Percentiles rank a stretch among this genome's conserved stretches.
Evolutionary conservation across 2,888 invertebrate species (phyloP).

Genomic region (Drosophila cracens): DNA sequence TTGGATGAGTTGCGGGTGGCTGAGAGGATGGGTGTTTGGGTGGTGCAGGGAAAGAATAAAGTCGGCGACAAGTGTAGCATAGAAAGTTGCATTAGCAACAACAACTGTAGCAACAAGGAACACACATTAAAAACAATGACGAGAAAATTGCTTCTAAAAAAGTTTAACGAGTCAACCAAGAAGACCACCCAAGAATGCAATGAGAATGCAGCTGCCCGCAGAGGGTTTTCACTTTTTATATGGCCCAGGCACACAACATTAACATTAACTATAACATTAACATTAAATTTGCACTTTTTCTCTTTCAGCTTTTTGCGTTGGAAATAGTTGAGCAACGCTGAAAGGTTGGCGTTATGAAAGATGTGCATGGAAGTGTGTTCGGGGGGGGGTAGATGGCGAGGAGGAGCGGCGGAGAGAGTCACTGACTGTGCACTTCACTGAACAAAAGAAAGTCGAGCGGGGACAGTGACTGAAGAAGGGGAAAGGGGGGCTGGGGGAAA

Average conservation of each 20-base stretch:
- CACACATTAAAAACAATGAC: conserved; percentile 71
- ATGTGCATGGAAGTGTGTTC: conserved; percentile 18
- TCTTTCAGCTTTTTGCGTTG: conserved; percentile 14
- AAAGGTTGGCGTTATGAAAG: conserved; percentile 46
- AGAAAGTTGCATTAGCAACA: conserved; percentile 69
- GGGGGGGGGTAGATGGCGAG: neutral
- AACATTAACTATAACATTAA: conserved; percentile 25
- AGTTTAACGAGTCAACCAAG: conserved; percentile 19
- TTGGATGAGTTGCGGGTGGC: conserved; percentile 33
- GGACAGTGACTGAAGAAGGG: neutral
- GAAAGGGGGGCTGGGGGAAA: neutral
- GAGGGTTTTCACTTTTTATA: conserved; percentile 53
- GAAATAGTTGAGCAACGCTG: conserved; percentile 24
- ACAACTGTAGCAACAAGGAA: conserved; percentile 24
- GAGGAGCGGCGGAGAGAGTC: conserved; percentile 8
- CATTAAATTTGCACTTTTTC: conserved; percentile 52
- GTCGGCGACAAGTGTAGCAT: conserved; percentile 46
- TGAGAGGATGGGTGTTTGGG: conserved; percentile 3
- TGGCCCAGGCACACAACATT: conserved; percentile 14
- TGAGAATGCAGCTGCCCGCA: conserved; percentile 20
- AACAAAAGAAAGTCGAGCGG: conserved; percentile 58
- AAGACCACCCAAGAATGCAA: neutral
- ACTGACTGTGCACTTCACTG: conserved; percentile 33
- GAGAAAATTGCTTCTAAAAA: conserved; percentile 72
- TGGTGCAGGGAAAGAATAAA: conserved; percentile 52